These are phyloP conservation scores for Mungos mungo DNA, from an alignment of 2,113 vertebrate species.

Conservation along the genomic window DNA sequence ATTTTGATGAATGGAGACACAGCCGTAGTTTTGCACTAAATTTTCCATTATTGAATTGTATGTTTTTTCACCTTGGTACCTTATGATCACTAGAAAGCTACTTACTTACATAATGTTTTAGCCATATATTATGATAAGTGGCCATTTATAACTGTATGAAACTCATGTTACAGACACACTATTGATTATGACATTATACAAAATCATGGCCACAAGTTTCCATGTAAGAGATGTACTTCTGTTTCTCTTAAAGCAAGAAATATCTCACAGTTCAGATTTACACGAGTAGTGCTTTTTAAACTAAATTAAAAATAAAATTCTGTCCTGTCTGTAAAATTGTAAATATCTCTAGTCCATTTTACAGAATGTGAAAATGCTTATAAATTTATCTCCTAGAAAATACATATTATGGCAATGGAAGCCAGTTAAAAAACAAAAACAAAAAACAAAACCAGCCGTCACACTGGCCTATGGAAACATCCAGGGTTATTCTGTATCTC, in stretches of 20 bases:
- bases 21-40: constrained; percentile 12
- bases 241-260: constrained; percentile 61
- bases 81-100: constrained; percentile 50
- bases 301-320: constrained; percentile 86
- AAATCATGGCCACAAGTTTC: constrained; percentile 45
- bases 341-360: constrained; percentile 81
- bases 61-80: constrained; percentile 20
- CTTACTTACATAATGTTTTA: constrained; percentile 47
- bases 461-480: constrained; percentile 30
- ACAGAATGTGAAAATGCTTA: constrained; percentile 76
- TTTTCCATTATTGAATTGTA: constrained; percentile 53
- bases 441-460: constrained; percentile 70
- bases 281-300: constrained; percentile 71
- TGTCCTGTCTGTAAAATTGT: constrained; percentile 80
- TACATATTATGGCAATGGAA: constrained; percentile 24
- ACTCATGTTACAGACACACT: constrained; percentile 42
- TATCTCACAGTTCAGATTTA: constrained; percentile 66
- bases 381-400: constrained; percentile 69
- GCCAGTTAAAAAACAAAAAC: constrained; percentile 59
- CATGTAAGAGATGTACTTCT: constrained; percentile 50
- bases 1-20: constrained; percentile 42
- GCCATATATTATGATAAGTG: constrained; percentile 43
- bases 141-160: constrained; percentile 28
- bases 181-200: constrained; percentile 53
- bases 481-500: constrained; percentile 64